Conservation (phyloP, 2,113 vertebrate species). For the Riparia riparia region DNA sequence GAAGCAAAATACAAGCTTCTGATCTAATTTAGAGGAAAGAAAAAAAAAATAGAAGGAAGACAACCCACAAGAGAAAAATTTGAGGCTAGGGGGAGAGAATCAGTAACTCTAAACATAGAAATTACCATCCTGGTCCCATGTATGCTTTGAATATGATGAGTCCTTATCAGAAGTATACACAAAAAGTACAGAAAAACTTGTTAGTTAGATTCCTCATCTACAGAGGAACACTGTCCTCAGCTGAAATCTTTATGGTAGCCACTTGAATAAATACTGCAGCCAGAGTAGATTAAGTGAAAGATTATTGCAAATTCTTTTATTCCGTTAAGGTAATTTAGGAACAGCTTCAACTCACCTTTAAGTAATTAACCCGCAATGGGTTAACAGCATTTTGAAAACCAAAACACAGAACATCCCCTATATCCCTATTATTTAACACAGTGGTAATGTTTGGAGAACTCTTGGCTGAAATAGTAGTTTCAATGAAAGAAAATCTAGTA, state of each 20-base stretch:
- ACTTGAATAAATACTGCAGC: not conserved
- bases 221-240: not conserved
- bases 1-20: not conserved
- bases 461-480: not conserved
- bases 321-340: not conserved
- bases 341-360: not conserved
- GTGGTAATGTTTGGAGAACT: constrained; percentile 16
- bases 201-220: not conserved
- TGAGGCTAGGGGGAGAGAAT: not conserved
- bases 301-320: not conserved
- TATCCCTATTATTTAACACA: not conserved
- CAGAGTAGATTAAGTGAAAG: not conserved
- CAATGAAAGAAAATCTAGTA: constrained; percentile 27
- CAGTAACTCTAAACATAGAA: not conserved
- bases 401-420: not conserved
- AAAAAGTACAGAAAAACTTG: not conserved
- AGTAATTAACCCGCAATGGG: not conserved
- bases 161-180: not conserved
- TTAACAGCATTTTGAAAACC: constrained; percentile 29
- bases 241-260: not conserved
- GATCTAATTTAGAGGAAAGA: not conserved
- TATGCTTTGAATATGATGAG: not conserved
- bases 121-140: not conserved
- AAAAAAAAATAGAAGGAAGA: not conserved
- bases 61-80: not conserved